Evolutionary conservation across 2,888 invertebrate genomes (phyloP).

Genomic region (Lasioglossum vierecki): DNA sequence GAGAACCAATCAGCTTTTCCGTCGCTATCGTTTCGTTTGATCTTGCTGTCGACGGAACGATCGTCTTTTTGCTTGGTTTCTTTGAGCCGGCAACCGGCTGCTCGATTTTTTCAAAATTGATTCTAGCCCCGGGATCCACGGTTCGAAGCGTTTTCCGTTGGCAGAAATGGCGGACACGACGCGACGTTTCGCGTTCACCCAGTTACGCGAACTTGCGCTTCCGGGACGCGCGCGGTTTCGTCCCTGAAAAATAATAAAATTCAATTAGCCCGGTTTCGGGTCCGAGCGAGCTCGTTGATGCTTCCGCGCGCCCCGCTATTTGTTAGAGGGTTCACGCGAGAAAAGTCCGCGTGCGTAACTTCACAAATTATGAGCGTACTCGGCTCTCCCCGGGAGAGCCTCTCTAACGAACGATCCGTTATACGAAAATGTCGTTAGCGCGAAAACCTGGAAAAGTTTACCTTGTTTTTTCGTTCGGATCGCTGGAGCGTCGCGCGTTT

Average conservation of each 20-base stretch:
- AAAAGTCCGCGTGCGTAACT: conserved; percentile 31
- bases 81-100: not conserved
- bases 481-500: not conserved
- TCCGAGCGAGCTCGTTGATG: not conserved
- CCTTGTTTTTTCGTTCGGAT: not conserved
- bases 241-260: conserved; percentile 27
- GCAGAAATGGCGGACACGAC: not conserved
- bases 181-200: conserved; percentile 3
- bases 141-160: not conserved
- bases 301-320: not conserved
- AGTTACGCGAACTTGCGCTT: not conserved
- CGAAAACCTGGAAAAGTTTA: conserved; percentile 6
- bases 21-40: not conserved
- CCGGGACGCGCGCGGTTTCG: not conserved
- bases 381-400: not conserved
- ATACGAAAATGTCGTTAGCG: conserved; percentile 1
- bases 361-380: not conserved
- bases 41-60: not conserved
- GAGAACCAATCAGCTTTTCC: not conserved
- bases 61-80: not conserved
- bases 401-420: conserved; percentile 13
- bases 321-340: conserved; percentile 15
- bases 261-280: conserved; percentile 24
- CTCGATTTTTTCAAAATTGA: not conserved
- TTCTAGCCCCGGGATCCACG: not conserved